Evolutionary conservation across 2,888 invertebrate species (phyloP), one percentile per base, ranked within the genome.

Genomic region (Andrena praecox): DNA sequence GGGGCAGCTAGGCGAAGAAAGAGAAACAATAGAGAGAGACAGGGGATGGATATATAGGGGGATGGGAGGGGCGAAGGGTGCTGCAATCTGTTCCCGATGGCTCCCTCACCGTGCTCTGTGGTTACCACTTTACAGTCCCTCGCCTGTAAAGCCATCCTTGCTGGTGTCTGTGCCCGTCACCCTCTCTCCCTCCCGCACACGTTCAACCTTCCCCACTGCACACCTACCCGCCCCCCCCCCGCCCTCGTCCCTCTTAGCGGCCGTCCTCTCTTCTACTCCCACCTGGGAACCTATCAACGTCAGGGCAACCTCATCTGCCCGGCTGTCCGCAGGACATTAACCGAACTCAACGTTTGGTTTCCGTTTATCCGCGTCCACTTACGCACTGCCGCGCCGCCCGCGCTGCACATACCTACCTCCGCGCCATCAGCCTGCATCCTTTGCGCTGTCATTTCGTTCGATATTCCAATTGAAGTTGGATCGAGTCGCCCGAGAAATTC

Each of bases 31-130:
- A 67, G 79, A 60, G 56, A 24, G 60, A 59, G 66, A 77, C 0
- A 72, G 16, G 20, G 50, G 48, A 20, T 8, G 24, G n/a, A 20
- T 6, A 10, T 33, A 48, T n/a, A n/a, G n/a, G 27, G 67, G 69
- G 73, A n/a, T 66, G 70, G 33, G 48, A 42, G 7, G 50, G 50
- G 66, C 12, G 59, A 69, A 81, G 78, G 86, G 89, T 91, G 91
- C 91, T 90, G 90, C 91, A 92, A 92, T 93, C 92, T 91, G 92
- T 92, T 92, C 86, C 85, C 89, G 90, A 91, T 92, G 88, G 91
- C 84, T 90, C 87, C 87, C 88, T 81, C 77, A 86, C 88, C 85
- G 86, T 87, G 85, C 87, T 90, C 89, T 91, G 92, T 84, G 92
- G 92, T 91, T 91, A 90, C 90, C 90, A 89, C 92, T 93, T 91